Evolutionary conservation across 1,140 invertebrate genomes (phyloP), one percentile per base, ranked within the genome.

Genomic region (Triops cancriformis): DNA sequence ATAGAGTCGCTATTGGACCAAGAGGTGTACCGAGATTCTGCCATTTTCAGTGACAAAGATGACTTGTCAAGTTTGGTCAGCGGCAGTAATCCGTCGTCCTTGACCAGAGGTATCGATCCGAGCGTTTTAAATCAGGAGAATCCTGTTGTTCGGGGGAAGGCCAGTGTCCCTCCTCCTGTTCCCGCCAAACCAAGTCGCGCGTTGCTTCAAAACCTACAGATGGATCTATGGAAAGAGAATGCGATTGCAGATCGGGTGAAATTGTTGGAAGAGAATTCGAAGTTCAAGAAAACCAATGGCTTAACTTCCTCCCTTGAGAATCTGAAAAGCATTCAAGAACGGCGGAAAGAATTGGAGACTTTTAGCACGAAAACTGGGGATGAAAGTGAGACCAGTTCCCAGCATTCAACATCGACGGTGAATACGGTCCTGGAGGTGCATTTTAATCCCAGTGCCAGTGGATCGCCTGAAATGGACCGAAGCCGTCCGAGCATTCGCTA

Each of bases 1-100:
- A 91, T 93, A 26, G 91, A 93, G 82, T 82, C 88, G 88, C 81
- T 84, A 12, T 80, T 83, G 81, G 85, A 85, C 7, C 89, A 90
- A 76, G 91, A 92, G 78, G 87, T 89, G 1, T 84, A 93, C 82
- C 87, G 93, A 81, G 93, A 94, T 83, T 93, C 92, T 81, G 93
- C 93, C 80, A 92, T 94, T 82, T 94, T 94, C 81, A 94, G 92
- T 75, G 93, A 94, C 80, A 87, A 86, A 26, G 90, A 90, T 51
- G 87, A 90, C 78, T 76, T 81, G 0, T 74, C 82, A 1, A 77
- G 80, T 73, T 78, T 82, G 72, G 79, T 75, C 73, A 80, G 80
- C 72, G 42, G 27, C 75, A 76, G 72, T n/a, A 75, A 78, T 78
- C 37, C 76, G 76, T 75, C 76, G 72, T 76, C 78, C 45, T 37